Conservation (phyloP, 2,797 vertebrate species). For the Eospalax fontanierii region DNA sequence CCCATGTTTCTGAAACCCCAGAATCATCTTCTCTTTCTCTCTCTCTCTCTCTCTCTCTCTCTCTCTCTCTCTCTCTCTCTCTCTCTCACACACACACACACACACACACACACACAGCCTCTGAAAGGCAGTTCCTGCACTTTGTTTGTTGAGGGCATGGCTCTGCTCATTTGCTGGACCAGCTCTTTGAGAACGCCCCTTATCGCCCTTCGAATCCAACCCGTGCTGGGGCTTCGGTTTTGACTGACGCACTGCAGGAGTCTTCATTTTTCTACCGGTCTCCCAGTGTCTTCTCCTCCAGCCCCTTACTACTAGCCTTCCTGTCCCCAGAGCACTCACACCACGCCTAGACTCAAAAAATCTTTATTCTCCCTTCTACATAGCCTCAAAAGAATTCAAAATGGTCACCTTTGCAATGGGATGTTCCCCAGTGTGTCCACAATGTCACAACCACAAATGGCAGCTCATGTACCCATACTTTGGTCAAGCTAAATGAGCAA, state of each 20-base stretch:
- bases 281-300: not conserved
- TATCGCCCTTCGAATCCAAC: accelerated
- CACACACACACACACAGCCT: not conserved
- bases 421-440: not conserved
- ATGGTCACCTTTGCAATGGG: not conserved
- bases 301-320: not conserved
- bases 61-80: too few relatives aligned
- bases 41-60: too few relatives aligned
- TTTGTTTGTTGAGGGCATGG: too few relatives aligned
- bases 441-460: not conserved
- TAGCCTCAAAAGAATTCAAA: not conserved
- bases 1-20: not conserved
- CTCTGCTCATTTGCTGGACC: not conserved
- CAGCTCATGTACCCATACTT: not conserved
- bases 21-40: too few relatives aligned
- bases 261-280: not conserved
- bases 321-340: not conserved
- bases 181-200: not conserved
- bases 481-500: not conserved
- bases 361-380: not conserved
- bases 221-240: not conserved
- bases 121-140: not conserved
- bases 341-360: not conserved
- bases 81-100: too few relatives aligned
- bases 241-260: too few relatives aligned